phyloP scores from a whole-genome alignment of 2,113 vertebrate genomes.

The Pygoscelis antarcticus region DNA sequence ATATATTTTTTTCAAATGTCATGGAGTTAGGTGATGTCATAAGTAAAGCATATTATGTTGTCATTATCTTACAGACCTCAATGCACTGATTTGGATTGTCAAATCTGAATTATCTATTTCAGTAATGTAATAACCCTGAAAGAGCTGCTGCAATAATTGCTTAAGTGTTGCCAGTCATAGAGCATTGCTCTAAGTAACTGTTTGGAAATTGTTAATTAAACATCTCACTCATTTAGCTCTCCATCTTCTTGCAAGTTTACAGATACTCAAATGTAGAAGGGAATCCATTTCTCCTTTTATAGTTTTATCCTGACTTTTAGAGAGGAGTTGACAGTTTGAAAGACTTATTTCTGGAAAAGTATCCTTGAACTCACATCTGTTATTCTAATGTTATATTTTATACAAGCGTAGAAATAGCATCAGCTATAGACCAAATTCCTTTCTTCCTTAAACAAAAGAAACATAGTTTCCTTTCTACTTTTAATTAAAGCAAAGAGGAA shows the following conservation, averaged over 20 bases:
- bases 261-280: background rate
- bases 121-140: background rate
- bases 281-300: background rate
- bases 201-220: background rate
- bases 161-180: background rate
- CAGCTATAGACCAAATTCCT: background rate
- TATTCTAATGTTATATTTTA: background rate
- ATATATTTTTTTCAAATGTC: background rate
- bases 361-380: background rate
- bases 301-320: background rate
- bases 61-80: background rate
- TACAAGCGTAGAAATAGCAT: background rate
- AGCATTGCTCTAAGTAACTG: background rate
- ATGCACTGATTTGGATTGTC: background rate
- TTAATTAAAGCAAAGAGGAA: background rate
- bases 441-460: background rate
- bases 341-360: background rate
- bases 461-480: background rate
- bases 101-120: background rate
- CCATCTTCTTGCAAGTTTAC: background rate
- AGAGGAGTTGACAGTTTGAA: background rate
- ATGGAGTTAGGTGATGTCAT: background rate
- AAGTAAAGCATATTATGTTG: background rate
- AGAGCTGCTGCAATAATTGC: background rate
- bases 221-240: background rate